phyloP scores from a whole-genome alignment of 35 echinoderm and acorn worm genomes.

The Ophiothrix spiculata region DNA sequence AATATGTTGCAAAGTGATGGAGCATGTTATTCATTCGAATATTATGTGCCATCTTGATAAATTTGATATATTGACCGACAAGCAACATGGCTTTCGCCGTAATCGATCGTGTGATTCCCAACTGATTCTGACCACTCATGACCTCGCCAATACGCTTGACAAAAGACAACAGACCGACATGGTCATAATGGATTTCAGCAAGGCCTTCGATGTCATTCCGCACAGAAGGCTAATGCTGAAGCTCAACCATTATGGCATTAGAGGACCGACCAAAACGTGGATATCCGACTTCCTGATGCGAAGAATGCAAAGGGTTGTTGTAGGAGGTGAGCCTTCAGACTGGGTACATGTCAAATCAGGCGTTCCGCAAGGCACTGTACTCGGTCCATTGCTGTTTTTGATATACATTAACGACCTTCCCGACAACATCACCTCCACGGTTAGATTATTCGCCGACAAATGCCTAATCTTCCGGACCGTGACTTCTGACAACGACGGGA shows the following conservation, averaged over 20 bases:
- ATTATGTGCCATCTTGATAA: not conserved
- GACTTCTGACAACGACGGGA: no score
- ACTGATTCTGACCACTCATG: not conserved
- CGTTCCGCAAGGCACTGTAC: conserved; percentile 65
- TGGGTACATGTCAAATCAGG: conserved; percentile 23
- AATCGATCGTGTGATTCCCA: not conserved
- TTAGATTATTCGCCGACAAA: no score
- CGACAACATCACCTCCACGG: no score
- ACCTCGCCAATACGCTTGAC: not conserved
- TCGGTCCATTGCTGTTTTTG: conserved; percentile 57
- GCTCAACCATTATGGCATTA: not conserved
- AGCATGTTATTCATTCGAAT: not conserved
- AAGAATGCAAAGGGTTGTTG: conserved; percentile 27
- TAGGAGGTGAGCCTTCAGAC: conserved; percentile 34
- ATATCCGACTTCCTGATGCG: conserved; percentile 15
- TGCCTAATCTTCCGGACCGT: no score
- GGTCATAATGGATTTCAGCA: not conserved
- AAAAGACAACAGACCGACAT: not conserved
- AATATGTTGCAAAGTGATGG: not conserved
- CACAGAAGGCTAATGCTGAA: not conserved
- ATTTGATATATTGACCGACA: not conserved
- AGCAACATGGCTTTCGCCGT: not conserved
- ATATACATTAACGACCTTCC: conserved; percentile 42
- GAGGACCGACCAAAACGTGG: not conserved
- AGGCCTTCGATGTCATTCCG: not conserved